Evolutionary conservation across 2,113 vertebrate species (phyloP), one percentile per base, ranked within the genome.

Genomic region (Donacobius atricapilla): DNA sequence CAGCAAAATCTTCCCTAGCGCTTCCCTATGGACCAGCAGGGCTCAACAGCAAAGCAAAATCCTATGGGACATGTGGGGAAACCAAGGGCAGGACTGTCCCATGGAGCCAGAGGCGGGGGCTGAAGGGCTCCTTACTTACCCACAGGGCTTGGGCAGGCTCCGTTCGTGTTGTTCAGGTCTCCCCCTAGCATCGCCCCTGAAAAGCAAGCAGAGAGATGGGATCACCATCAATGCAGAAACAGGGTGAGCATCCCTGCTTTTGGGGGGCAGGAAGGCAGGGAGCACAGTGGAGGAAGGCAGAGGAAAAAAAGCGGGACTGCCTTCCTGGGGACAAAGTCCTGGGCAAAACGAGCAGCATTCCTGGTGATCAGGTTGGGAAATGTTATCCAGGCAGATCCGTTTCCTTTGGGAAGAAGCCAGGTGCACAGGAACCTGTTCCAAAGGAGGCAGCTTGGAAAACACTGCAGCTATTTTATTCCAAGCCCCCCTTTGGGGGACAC

Each of bases 61-160:
- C 70, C 31, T 19, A 1, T 0, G 15, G 22, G 19, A 33, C 1
- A 1, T 0, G 3, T 5, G 56, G 82, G 89, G 61, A 83, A 83
- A 83, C 20, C 0, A 3, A 83, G 80, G 58, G 72, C 47, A 8
- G 28, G 60, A 61, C 39, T 0, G 3, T 14, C 28, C 30, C 56
- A 13, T 0, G 1, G n/a, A 81, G 51, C 54, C 16, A 23, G 44
- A 69, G 47, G 22, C 0, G 0, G 1, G 45, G 63, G 82, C 48
- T 69, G 87, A 22, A 33, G 17, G 64, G 48, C 42, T 69, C 76
- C 17, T 13, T 7, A 99, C 99, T 99, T 95, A 99, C 99, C 98
- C 33, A 99, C 99, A 15, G 99, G 99, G 95, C 99, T 99, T 2
- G 99, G 99, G 72, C 99, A 99, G 57, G 98, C 99, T 96, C 99